Base-by-base conservation (phyloP, 2,888 invertebrate genomes). In the Eupithecia insigniata region DNA sequence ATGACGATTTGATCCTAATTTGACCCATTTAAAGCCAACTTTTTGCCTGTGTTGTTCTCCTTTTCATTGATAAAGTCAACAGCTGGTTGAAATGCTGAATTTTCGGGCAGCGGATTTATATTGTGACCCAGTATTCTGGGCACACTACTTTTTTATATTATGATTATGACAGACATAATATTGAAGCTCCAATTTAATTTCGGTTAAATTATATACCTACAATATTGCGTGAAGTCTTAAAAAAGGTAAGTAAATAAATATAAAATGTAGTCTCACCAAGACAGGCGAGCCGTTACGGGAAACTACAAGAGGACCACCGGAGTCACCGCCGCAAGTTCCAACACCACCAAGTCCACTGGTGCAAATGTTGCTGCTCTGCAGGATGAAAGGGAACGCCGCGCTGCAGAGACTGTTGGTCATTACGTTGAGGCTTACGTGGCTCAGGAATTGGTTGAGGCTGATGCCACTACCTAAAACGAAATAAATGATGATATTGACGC, bases 251-350 rank as follows among this genome's bases (percentile, higher is more conserved):
- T 43, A 43, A 18, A 18, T 18, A 18, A 39, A 43, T 43, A 18
- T 18, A 43, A 18, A 43, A 43, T 18, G 18, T 18, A 0, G 18
- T 39, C 62, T 64, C 26, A 64, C 64, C 64, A 64, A 64, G 22
- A 39, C 0, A 14, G 34, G 22, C 36, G 1, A 74, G 77, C 79
- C 78, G 58, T 83, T 76, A 1, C 82, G 85, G 8, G 22, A 66
- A 10, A 85, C 70, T 3, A 80, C 78, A 6, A 91, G 85, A 32
- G 91, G 91, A 18, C 91, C 90, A 28, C 91, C 91, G n/a, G 90
- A 91, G 78, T 91, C 90, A 10, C 91, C 90, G 0, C 75, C 32
- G 78, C 91, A 91, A 5, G 84, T 83, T 39, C 85, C 79, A 14
- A 71, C 71, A 12, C 82, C 83, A 6, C 84, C 83, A 4, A 77